These are phyloP conservation scores for Girardinichthys multiradiatus DNA, from an alignment of 2,113 vertebrate genomes.

Conservation along the genomic window DNA sequence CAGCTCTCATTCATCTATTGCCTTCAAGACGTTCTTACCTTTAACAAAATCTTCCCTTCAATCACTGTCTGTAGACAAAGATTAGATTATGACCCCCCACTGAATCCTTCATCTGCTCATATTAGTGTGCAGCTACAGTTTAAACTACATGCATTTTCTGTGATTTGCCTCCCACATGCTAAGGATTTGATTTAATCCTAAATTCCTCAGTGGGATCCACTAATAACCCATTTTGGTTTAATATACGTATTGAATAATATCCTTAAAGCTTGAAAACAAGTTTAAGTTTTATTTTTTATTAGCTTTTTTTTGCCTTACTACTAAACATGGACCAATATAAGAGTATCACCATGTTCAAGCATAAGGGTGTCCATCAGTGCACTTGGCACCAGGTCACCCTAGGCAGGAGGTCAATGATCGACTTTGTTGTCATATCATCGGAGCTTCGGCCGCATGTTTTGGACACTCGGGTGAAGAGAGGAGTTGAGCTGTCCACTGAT, in stretches of 20 bases:
- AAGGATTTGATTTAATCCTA: conserved; percentile 42
- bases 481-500: too few species aligned
- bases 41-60: conserved; percentile 26
- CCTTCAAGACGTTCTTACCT: conserved; percentile 39
- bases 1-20: conserved; percentile 13
- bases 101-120: conserved; percentile 38
- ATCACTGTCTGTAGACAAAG: conserved; percentile 37
- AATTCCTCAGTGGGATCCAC: neutral
- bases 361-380: too few species aligned
- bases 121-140: conserved; percentile 33
- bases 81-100: conserved; percentile 39
- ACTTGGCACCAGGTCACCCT: too few species aligned
- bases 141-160: conserved; percentile 10
- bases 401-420: too few species aligned
- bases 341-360: too few species aligned
- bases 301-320: neutral
- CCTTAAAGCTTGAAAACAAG: neutral
- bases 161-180: conserved; percentile 32
- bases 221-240: conserved; percentile 33
- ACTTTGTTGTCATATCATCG: too few species aligned
- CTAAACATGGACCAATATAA: too few species aligned
- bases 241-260: conserved; percentile 16
- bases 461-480: too few species aligned
- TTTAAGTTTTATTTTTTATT: neutral
- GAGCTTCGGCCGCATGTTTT: too few species aligned